Evolutionary conservation across 2,888 invertebrate genomes (phyloP).

Genomic region (Hyposoter didymator): DNA sequence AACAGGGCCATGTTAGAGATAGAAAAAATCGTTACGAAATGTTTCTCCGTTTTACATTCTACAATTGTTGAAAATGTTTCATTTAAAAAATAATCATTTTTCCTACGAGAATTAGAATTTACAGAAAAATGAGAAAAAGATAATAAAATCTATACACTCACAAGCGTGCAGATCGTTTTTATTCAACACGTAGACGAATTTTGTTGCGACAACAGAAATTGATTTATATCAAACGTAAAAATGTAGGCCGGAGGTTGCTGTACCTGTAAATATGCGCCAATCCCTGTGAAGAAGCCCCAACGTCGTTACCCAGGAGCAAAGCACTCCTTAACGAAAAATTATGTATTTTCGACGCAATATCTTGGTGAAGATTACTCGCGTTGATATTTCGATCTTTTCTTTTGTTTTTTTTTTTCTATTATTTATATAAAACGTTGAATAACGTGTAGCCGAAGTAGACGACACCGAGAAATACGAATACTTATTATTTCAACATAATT

Average conservation of each 20-base stretch:
- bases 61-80: slow-evolving; percentile 57
- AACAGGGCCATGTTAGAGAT: slow-evolving; percentile 59
- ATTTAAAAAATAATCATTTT: not conserved
- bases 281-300: slow-evolving; percentile 62
- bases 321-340: slow-evolving; percentile 64
- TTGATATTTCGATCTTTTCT: slow-evolving; percentile 2
- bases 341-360: slow-evolving; percentile 77
- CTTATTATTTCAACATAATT: slow-evolving; percentile 69
- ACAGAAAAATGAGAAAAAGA: not conserved
- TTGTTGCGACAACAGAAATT: slow-evolving; percentile 29
- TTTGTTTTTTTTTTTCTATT: slow-evolving; percentile 43
- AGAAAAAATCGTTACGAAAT: slow-evolving; percentile 51
- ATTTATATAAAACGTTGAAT: slow-evolving; percentile 55
- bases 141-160: slow-evolving; percentile 41
- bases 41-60: slow-evolving; percentile 69
- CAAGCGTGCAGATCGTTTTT: slow-evolving; percentile 69
- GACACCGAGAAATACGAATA: slow-evolving; percentile 61
- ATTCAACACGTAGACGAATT: slow-evolving; percentile 50
- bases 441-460: slow-evolving; percentile 29
- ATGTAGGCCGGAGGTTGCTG: slow-evolving; percentile 64
- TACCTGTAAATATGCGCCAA: slow-evolving; percentile 59
- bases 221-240: slow-evolving; percentile 64
- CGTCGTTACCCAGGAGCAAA: slow-evolving; percentile 69
- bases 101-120: not conserved
- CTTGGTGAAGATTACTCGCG: slow-evolving; percentile 55